These are phyloP conservation scores for Echinarachnius parma DNA, from an alignment of 53 echinoderm and acorn worm species.

Conservation along the genomic window DNA sequence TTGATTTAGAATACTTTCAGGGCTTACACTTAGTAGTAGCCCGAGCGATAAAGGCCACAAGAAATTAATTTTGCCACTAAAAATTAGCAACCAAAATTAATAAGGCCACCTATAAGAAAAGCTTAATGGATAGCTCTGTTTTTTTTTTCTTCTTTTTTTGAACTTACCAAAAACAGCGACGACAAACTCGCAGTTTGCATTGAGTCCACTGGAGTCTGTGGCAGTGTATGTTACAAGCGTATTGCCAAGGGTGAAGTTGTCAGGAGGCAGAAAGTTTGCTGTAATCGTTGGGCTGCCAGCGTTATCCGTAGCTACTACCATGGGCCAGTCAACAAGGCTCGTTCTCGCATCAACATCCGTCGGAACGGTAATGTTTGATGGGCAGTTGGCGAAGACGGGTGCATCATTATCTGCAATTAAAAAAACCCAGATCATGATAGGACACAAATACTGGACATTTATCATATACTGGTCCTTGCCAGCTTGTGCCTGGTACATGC, in stretches of 20 bases:
- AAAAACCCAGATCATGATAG: no score
- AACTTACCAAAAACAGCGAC: conserved; percentile 47
- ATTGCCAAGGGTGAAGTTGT: conserved; percentile 29
- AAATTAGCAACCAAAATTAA: no score
- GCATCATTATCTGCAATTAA: conserved; percentile 7
- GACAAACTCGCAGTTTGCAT: conserved; percentile 33
- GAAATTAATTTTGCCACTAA: no score
- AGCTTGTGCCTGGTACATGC: no score
- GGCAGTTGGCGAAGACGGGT: conserved; percentile 21
- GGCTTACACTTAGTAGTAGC: no score
- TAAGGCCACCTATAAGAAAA: no score
- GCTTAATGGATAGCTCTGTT: no score
- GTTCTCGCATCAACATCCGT: not conserved
- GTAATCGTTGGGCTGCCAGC: not conserved
- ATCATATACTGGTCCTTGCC: no score
- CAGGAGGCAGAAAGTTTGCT: not conserved
- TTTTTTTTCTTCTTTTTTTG: not conserved
- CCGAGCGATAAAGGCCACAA: no score
- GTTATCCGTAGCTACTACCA: conserved; percentile 18
- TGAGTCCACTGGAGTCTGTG: conserved; percentile 36
- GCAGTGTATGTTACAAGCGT: conserved; percentile 46
- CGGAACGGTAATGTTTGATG: conserved; percentile 13
- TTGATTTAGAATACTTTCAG: no score
- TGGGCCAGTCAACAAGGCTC: conserved; percentile 4
- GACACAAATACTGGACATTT: no score